Conservation (phyloP, 2,797 vertebrate species). For the Adelosebastes latens region DNA sequence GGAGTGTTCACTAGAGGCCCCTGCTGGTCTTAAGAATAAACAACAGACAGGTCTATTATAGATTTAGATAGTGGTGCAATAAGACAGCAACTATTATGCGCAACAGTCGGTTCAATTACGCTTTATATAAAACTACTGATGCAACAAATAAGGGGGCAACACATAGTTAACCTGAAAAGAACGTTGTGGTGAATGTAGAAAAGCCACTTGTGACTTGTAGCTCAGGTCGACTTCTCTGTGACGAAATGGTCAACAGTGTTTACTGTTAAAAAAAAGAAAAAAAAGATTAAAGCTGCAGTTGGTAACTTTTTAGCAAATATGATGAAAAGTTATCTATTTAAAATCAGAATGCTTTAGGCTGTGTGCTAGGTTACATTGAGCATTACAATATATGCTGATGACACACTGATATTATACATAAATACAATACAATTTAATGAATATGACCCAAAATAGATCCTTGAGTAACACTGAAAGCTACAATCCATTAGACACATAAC, state of each 20-base stretch:
- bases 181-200: neutral
- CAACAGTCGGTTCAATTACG: neutral
- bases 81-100: neutral
- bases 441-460: neutral
- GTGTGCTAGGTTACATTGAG: neutral
- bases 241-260: neutral
- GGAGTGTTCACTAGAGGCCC: neutral
- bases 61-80: neutral
- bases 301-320: too few species aligned
- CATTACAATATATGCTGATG: neutral
- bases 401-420: neutral
- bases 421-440: neutral
- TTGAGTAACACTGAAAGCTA: too few species aligned
- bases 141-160: neutral
- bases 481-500: neutral
- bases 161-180: neutral
- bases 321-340: neutral
- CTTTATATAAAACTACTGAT: neutral
- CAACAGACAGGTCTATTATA: neutral
- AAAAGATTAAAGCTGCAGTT: neutral
- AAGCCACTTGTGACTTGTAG: neutral
- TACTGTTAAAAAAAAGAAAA: neutral
- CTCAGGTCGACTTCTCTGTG: neutral
- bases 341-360: neutral
- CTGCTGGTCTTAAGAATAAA: slow-evolving; percentile 3